A percentile compares a stretch with the other conserved stretches of the same genome.
Conservation (phyloP, 2,888 invertebrate species). For the Orthosia cruda region DNA sequence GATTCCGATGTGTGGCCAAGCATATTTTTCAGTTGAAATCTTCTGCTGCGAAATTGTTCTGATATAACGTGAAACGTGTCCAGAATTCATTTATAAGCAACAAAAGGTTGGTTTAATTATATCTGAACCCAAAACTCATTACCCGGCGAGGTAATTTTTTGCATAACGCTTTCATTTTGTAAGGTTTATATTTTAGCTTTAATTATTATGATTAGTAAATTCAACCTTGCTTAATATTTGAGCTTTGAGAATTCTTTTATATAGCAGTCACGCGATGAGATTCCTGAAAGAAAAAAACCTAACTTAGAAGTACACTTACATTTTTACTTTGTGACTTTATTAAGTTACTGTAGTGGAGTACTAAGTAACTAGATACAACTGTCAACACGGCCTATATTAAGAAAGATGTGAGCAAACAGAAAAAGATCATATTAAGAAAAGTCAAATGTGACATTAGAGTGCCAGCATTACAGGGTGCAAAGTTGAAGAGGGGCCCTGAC, state of each 20-base stretch:
- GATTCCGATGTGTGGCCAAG: slow-evolving; percentile 23
- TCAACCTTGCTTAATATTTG: slow-evolving; percentile 24
- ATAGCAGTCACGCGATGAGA: slow-evolving; percentile 41
- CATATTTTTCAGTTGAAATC: slow-evolving; percentile 20
- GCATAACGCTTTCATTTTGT: slow-evolving; percentile 51
- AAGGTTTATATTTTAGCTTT: slow-evolving; percentile 27
- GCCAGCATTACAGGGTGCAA: not conserved
- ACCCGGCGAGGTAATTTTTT: slow-evolving; percentile 47
- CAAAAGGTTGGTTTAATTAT: slow-evolving; percentile 62
- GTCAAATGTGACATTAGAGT: not conserved
- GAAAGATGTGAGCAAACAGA: not conserved
- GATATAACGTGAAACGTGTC: slow-evolving; percentile 34
- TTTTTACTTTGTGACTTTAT: slow-evolving; percentile 1
- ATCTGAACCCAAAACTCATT: slow-evolving; percentile 53
- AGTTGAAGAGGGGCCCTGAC: not conserved
- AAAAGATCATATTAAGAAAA: not conserved
- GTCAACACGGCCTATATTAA: not conserved
- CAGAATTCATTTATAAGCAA: slow-evolving; percentile 48
- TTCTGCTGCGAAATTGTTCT: slow-evolving; percentile 20
- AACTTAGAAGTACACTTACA: not conserved
- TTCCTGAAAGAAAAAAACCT: slow-evolving; percentile 3
- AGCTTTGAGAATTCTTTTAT: slow-evolving; percentile 33
- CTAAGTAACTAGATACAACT: slow-evolving; percentile 12
- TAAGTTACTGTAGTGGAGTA: not conserved
- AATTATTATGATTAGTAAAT: slow-evolving; percentile 51